Conservation (phyloP, 2,797 vertebrate genomes). For the Mormyrops attenuatus region DNA sequence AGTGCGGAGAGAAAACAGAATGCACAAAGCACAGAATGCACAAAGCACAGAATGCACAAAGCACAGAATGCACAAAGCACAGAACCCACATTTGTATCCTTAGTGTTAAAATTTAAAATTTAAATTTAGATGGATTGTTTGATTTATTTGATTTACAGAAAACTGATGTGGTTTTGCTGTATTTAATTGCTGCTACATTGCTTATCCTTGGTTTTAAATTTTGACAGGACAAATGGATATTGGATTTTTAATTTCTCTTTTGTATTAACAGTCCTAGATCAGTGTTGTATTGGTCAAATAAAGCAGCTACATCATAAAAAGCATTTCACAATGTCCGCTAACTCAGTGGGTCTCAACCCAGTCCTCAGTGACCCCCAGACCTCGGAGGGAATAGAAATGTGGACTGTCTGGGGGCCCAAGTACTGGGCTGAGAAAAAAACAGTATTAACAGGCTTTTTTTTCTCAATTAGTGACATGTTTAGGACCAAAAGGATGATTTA, state of each 20-base stretch:
- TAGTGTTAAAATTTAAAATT: background rate
- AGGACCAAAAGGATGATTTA: background rate
- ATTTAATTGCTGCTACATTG: background rate
- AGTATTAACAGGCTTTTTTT: background rate
- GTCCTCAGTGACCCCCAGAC: background rate
- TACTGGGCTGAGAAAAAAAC: background rate
- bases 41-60: background rate
- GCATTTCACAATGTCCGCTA: background rate
- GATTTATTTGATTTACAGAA: background rate
- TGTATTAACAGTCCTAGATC: background rate
- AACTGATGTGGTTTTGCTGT: background rate
- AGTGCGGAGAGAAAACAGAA: background rate
- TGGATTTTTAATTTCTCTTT: background rate
- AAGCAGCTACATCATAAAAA: background rate
- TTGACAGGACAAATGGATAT: background rate
- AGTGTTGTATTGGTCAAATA: background rate
- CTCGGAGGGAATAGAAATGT: background rate
- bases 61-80: background rate
- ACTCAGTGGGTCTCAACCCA: background rate
- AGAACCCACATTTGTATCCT: background rate
- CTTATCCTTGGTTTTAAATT: background rate
- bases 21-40: too few species aligned
- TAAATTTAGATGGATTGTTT: background rate
- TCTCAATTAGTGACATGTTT: background rate
- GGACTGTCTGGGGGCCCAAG: background rate